Percentiles rank a stretch among this genome's conserved stretches.
phyloP scores from a whole-genome alignment of 2,888 invertebrate species.

The Phytoseiulus persimilis region DNA sequence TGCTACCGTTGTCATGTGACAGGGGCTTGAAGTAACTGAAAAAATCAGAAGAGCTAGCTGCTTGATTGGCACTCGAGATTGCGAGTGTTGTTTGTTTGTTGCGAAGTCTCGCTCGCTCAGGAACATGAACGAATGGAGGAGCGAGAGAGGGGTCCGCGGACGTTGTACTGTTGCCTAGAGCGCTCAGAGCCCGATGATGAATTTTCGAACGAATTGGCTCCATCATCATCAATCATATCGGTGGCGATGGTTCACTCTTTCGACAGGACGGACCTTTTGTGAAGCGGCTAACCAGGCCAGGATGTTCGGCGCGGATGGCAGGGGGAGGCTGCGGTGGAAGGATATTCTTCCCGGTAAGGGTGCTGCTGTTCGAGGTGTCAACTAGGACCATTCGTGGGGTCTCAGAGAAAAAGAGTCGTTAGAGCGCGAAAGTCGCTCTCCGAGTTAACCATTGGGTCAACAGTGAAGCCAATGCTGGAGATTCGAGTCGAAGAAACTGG shows the following conservation, averaged over 20 bases:
- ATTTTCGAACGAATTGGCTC: constrained; percentile 5
- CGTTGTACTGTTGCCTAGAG: not conserved
- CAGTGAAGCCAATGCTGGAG: not conserved
- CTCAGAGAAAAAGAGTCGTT: not conserved
- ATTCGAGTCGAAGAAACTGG: not conserved
- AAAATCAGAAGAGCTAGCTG: not conserved
- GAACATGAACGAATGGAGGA: not conserved
- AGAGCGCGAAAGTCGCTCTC: not conserved
- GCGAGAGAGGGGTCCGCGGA: not conserved
- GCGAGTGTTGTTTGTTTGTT: not conserved
- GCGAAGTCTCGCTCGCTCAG: not conserved
- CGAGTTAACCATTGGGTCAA: not conserved
- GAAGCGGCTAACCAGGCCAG: not conserved
- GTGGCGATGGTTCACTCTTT: not conserved
- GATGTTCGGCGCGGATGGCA: not conserved
- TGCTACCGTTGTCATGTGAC: not conserved
- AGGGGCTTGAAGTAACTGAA: not conserved
- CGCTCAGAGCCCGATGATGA: not conserved
- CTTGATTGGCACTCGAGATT: not conserved
- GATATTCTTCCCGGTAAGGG: not conserved
- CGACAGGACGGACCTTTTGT: not conserved
- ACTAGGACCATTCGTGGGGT: not conserved
- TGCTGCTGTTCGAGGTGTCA: not conserved
- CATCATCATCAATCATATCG: not conserved
- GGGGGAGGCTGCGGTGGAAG: not conserved